These are phyloP conservation scores for Anneissia japonica DNA, from an alignment of 35 echinoderm and acorn worm genomes.

Conservation along the genomic window DNA sequence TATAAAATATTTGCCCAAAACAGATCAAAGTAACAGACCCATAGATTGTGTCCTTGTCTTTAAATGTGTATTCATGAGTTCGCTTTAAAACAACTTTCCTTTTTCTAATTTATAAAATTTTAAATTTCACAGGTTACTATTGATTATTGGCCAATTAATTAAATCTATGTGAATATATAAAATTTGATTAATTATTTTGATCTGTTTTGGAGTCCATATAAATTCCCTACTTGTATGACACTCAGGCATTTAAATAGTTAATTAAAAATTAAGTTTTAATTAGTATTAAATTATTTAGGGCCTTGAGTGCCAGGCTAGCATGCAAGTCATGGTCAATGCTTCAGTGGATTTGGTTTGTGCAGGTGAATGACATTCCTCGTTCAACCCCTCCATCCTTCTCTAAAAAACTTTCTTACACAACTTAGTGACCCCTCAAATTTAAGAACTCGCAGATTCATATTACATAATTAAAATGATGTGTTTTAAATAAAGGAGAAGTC, in stretches of 20 bases:
- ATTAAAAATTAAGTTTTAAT: not conserved
- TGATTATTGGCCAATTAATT: no score
- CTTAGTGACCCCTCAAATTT: no score
- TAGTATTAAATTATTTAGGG: not conserved
- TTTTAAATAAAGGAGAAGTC: not conserved
- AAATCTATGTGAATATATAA: no score
- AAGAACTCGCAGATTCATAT: no score
- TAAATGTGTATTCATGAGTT: no score
- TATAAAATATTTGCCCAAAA: slow-evolving; percentile 5
- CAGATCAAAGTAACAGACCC: not conserved
- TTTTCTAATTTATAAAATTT: no score
- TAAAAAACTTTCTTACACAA: no score
- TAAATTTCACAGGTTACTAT: no score
- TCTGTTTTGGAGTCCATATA: not conserved
- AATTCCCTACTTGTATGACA: not conserved
- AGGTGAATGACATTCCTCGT: not conserved
- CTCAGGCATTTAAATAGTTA: not conserved
- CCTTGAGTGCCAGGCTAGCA: not conserved
- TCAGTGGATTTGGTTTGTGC: not conserved
- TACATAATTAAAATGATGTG: not conserved
- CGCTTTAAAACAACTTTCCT: no score
- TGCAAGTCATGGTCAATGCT: not conserved
- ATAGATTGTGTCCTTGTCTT: no score
- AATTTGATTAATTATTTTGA: not conserved
- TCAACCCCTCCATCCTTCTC: not conserved